Evolutionary conservation across 2,797 vertebrate genomes (phyloP).

Genomic region (Sebastes oblongus): DNA sequence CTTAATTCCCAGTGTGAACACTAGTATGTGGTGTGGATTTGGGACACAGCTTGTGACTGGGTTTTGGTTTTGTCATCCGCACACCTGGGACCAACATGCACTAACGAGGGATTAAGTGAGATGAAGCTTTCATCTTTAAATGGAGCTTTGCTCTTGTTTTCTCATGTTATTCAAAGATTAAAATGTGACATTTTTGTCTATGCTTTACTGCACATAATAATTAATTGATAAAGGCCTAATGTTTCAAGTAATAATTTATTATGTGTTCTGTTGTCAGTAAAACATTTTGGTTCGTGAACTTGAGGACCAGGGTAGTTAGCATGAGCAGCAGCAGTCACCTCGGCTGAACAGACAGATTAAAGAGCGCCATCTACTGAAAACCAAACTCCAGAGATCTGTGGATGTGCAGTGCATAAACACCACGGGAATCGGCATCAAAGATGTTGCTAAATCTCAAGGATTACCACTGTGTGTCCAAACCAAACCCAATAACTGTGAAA

Average conservation of each 20-base stretch:
- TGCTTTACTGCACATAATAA: neutral
- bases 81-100: neutral
- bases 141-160: neutral
- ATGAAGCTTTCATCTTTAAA: conserved; percentile 7
- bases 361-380: conserved; percentile 5
- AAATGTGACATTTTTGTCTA: neutral
- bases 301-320: neutral
- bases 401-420: conserved; percentile 20
- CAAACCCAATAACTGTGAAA: conserved; percentile 42
- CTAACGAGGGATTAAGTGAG: conserved; percentile 8
- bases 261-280: neutral
- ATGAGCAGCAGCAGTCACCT: conserved; percentile 14
- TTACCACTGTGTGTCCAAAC: conserved; percentile 39
- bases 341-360: neutral
- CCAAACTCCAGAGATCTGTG: neutral
- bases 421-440: conserved; percentile 42
- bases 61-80: conserved; percentile 15
- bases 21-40: neutral
- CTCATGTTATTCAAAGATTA: neutral
- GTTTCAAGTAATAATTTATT: neutral
- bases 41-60: neutral
- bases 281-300: neutral
- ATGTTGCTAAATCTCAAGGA: conserved; percentile 44
- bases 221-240: neutral
- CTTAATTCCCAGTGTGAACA: neutral